A percentile compares a stretch with the other conserved stretches of the same genome.
Evolutionary conservation across 2,888 invertebrate genomes (phyloP).

Genomic region (Chrysina gloriosa): DNA sequence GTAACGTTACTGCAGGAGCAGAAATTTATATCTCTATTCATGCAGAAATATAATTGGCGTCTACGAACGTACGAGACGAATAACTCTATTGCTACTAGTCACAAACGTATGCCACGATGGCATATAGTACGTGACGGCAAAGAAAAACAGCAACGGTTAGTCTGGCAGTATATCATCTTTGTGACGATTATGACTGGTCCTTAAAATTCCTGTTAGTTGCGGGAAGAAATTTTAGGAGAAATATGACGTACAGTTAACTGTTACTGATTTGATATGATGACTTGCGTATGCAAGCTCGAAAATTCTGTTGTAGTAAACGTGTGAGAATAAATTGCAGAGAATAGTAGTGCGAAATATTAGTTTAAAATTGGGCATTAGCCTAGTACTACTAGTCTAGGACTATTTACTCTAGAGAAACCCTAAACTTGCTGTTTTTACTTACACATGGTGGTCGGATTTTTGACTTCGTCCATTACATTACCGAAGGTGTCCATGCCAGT

Average conservation of each 20-base stretch:
- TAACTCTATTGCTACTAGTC: conserved; percentile 15
- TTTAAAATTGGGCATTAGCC: too few relatives aligned
- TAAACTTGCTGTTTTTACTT: too few relatives aligned
- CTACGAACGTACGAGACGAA: conserved; percentile 3
- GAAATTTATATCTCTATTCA: conserved; percentile 32
- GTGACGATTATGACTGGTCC: background rate
- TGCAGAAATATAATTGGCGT: conserved; percentile 28
- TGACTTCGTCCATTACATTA: too few relatives aligned
- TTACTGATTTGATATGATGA: background rate
- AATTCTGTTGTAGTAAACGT: too few relatives aligned
- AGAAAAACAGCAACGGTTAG: background rate
- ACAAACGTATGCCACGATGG: too few relatives aligned
- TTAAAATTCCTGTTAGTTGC: background rate
- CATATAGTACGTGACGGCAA: too few relatives aligned
- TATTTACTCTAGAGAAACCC: too few relatives aligned
- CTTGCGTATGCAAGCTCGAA: background rate
- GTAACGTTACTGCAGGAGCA: background rate
- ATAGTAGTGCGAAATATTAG: too few relatives aligned
- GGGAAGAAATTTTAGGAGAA: background rate
- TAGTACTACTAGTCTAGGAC: too few relatives aligned
- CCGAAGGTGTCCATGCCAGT: too few relatives aligned
- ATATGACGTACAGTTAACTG: background rate
- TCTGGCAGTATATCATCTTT: background rate
- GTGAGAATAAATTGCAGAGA: too few relatives aligned
- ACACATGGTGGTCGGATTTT: too few relatives aligned